Evolutionary conservation across 2,888 invertebrate genomes (phyloP), one percentile per base, ranked within the genome.

Genomic region (Penaeus monodon): DNA sequence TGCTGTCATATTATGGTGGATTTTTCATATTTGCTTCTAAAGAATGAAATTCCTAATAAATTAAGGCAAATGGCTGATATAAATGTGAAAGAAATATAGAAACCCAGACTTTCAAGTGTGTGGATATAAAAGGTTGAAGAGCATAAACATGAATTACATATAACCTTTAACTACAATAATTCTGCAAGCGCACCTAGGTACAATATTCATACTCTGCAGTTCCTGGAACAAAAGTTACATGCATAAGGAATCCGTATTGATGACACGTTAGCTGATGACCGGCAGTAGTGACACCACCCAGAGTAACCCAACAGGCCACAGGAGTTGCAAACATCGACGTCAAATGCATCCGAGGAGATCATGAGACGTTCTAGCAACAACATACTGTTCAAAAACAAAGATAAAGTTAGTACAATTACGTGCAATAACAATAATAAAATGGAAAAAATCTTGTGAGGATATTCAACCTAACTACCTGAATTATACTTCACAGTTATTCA

Each of bases 221-320:
- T 99, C 99, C 92, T 99, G 99, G 92, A 99, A 96, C 24, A 99
- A 94, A 90, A 99, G 94, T 93, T 99, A 93, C 99, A 99, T 22
- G 99, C 99, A 92, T 99, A 99, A 0, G 99, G 99, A 94, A 99
- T 98, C 82, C 97, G 96, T 90, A 99, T 96, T 73, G 96, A 96
- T n/a, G 98, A 97, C 84, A 99, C 97, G 91, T 96, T 95, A 74
- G 95, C 96, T 81, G 98, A 98, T 77, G 98, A 97, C 92, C 96
- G 96, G 92, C 99, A 99, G 91, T 96, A 96, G 92, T 98, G 97
- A 92, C 99, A 99, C 97, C 98, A 98, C 4, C 97, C 97, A 90
- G 96, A 96, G 92, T 97, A 97, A 17, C 98, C 98, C 90, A 99
- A 94, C 70, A 99, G 94, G 7, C 99, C 99, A 93, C 99, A 99